Conservation (phyloP, 2,797 vertebrate genomes). For the Diceros bicornis region DNA sequence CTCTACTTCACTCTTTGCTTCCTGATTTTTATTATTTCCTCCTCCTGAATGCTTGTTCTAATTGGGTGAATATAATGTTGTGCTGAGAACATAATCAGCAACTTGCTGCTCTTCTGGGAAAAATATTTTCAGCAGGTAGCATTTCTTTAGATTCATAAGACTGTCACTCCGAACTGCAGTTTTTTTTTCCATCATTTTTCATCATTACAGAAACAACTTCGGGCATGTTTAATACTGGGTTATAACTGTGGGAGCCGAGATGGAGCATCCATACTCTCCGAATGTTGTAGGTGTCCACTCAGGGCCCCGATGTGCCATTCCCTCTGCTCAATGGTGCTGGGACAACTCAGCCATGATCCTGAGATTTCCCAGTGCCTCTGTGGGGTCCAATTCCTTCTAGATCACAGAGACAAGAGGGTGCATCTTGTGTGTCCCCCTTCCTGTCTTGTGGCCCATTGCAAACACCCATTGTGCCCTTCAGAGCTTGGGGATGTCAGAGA, state of each 20-base stretch:
- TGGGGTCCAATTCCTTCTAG: not conserved
- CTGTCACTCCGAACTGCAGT: not conserved
- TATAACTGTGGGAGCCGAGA: not conserved
- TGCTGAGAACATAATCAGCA: not conserved
- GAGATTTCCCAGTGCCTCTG: not conserved
- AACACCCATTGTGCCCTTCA: not conserved
- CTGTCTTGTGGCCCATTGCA: not conserved
- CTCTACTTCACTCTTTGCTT: not conserved
- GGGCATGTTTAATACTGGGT: not conserved
- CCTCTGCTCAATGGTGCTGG: not conserved
- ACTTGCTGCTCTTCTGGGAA: not conserved
- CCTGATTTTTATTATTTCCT: not conserved
- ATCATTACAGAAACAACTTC: not conserved
- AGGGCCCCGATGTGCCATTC: not conserved
- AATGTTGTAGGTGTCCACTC: no score
- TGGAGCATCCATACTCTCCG: not conserved
- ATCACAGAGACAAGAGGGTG: fast-evolving
- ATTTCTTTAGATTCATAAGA: not conserved
- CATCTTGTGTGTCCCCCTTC: no score
- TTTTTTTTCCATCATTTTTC: not conserved
- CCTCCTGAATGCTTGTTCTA: not conserved
- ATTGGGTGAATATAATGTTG: not conserved
- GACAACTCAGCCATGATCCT: not conserved
- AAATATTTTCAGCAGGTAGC: not conserved
- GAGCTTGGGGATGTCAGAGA: not conserved